Evolutionary conservation across 2,888 invertebrate genomes (phyloP).

Genomic region (Cantharis nigra): DNA sequence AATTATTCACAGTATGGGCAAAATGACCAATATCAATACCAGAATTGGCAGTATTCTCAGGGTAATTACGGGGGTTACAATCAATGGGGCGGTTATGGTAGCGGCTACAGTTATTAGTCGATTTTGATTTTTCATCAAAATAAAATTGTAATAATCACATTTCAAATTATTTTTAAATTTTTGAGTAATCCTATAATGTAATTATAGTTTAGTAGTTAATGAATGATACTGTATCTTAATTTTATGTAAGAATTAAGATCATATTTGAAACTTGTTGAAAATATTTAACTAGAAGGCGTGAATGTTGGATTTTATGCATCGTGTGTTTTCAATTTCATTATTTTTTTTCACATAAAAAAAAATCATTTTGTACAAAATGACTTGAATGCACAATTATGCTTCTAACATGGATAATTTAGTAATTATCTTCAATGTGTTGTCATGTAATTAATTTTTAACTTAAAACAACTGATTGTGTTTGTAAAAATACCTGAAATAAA

Average conservation of each 20-base stretch:
- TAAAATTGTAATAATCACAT: background rate
- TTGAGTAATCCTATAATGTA: background rate
- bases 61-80: constrained; percentile 61
- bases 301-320: background rate
- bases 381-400: background rate
- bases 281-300: background rate
- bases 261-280: background rate
- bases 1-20: constrained; percentile 62
- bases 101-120: constrained; percentile 51
- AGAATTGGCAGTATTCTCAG: constrained; percentile 65
- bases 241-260: background rate
- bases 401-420: background rate
- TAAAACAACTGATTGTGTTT: background rate
- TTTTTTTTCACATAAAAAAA: background rate
- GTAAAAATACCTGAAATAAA: background rate
- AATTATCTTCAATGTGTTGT: background rate
- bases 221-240: background rate
- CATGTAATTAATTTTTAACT: background rate
- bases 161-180: background rate
- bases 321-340: background rate
- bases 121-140: background rate
- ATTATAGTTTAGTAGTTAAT: background rate
- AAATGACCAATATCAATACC: constrained; percentile 61
- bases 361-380: background rate
- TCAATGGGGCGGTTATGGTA: constrained; percentile 64